A percentile compares a stretch with the other conserved stretches of the same genome.
These are phyloP conservation scores for Ennomos fuscantarius DNA, from an alignment of 2,888 invertebrate genomes.

Conservation along the genomic window DNA sequence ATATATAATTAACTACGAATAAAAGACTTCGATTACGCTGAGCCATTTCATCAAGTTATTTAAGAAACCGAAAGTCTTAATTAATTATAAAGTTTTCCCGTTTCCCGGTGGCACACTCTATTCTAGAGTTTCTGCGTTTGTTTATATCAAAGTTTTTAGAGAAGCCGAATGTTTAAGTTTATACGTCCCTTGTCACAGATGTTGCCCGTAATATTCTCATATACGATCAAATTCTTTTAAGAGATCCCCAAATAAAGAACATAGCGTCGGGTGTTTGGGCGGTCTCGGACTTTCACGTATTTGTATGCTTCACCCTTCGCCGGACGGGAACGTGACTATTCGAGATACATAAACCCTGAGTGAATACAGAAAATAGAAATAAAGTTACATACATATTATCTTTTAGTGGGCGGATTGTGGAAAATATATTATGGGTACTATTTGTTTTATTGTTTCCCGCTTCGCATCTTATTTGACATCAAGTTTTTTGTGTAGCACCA, in stretches of 20 bases:
- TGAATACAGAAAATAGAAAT: conserved; percentile 85
- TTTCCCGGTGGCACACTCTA: not conserved
- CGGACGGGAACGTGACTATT: conserved; percentile 82
- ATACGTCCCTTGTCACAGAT: conserved; percentile 83
- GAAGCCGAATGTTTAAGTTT: conserved; percentile 73
- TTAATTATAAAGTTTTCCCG: too few relatives aligned
- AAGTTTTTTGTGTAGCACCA: conserved; percentile 25
- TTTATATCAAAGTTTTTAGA: conserved; percentile 34
- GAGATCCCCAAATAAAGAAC: conserved; percentile 83
- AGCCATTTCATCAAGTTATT: too few relatives aligned
- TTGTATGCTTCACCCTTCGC: conserved; percentile 83
- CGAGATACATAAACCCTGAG: conserved; percentile 85
- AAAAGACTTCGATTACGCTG: not conserved
- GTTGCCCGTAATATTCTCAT: conserved; percentile 82
- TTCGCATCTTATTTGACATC: conserved; percentile 45
- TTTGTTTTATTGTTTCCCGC: conserved; percentile 56
- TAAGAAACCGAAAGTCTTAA: too few relatives aligned
- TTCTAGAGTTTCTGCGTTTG: not conserved
- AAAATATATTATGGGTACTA: conserved; percentile 53
- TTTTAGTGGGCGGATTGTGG: conserved; percentile 79
- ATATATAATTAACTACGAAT: not conserved
- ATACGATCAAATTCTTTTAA: conserved; percentile 84
- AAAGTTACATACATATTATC: conserved; percentile 84
- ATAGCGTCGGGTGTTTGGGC: conserved; percentile 77
- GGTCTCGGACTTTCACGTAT: conserved; percentile 83